Evolutionary conservation across 2,797 vertebrate species (phyloP), one percentile per base, ranked within the genome.

Genomic region (Margarornis squamiger): DNA sequence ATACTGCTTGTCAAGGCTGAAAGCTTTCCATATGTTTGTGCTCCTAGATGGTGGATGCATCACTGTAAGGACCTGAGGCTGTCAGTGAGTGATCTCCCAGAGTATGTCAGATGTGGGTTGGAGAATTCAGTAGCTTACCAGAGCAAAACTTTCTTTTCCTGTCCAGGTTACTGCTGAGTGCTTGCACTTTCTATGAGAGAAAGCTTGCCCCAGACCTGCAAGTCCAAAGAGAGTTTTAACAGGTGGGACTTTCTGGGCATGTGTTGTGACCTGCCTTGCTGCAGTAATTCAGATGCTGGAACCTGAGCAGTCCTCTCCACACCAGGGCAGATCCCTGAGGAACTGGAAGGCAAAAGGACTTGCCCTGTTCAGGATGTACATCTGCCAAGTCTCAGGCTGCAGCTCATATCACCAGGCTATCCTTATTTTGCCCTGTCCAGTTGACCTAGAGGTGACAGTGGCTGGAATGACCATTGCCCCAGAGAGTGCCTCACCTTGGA

Each of bases 21-120:
- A 86, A 66, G 46, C 55, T 88, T 77, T 73, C 88, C 71, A 20
- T 94, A 8, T 75, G 51, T 88, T 90, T 72, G 46, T 78, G 11
- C 51, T 88, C 46, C 38, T 72, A 3, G 45, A 34, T 27, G 34
- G 36, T 26, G 32, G 45, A 27, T 79, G 29, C 48, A 27, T 85
- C 78, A 12, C 36, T 77, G 15, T 51, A 36, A 86, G 55, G 22
- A 73, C 48, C 62, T 59, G 77, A 86, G 80, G 67, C 92, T 92
- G 36, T 62, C 70, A 30, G 54, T 14, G n/a, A 75, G 16, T 32
- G 36, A 41, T 66, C 54, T 1, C 26, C 5, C 12, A 48, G 34
- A 55, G 63, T 3, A 1, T 66, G 76, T 66, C 79, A 92, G 72
- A 36, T 55, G 32, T 58, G 34, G 19, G 16, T 17, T 71, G 62